A percentile compares a stretch with the other conserved stretches of the same genome.
These are phyloP conservation scores for Cryptotermes secundus DNA, from an alignment of 1,140 invertebrate species.

Conservation along the genomic window DNA sequence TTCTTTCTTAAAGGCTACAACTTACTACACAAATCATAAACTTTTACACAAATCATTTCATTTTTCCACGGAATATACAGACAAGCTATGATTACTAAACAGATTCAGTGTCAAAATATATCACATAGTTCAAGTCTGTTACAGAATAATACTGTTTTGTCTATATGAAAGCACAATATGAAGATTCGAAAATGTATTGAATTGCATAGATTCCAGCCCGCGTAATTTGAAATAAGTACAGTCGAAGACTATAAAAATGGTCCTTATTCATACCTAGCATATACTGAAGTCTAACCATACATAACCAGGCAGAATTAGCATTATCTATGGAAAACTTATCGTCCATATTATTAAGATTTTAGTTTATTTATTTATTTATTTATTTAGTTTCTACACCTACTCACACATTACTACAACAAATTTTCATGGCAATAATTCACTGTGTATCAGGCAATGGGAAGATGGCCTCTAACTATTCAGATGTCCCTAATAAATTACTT, in stretches of 20 bases:
- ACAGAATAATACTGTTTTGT: not conserved
- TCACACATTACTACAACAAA: too few relatives aligned
- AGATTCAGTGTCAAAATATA: not conserved
- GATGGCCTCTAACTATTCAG: too few relatives aligned
- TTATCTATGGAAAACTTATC: too few relatives aligned
- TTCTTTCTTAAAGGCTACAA: conserved; percentile 21
- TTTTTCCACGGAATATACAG: not conserved
- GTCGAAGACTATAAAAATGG: not conserved
- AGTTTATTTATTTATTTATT: too few relatives aligned
- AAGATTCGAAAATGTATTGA: not conserved
- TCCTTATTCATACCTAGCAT: not conserved
- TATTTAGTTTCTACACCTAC: too few relatives aligned
- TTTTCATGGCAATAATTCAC: too few relatives aligned
- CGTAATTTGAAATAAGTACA: not conserved
- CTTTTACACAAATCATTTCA: not conserved
- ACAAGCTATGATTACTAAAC: not conserved
- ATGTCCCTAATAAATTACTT: too few relatives aligned
- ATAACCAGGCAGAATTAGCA: too few relatives aligned
- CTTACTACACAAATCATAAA: not conserved
- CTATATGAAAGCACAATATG: not conserved
- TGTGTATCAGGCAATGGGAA: too few relatives aligned
- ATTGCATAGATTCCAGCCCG: not conserved
- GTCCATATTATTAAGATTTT: too few relatives aligned
- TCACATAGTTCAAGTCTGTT: not conserved
- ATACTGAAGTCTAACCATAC: too few relatives aligned